These are phyloP conservation scores for Parazoanthus darwini DNA, from an alignment of 92 coral and sea anemone genomes.

Conservation along the genomic window DNA sequence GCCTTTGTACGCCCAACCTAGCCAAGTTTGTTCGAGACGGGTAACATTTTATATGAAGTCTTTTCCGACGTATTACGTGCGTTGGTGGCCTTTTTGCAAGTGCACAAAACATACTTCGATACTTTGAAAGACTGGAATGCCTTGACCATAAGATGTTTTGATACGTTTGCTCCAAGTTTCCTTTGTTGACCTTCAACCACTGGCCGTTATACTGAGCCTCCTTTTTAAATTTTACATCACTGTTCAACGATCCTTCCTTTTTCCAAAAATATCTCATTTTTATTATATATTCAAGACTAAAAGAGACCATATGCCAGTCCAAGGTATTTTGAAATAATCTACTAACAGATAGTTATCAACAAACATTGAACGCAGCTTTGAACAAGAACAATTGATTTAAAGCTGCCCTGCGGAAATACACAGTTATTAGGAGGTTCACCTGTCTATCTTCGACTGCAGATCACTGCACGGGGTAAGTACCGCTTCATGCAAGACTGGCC, in stretches of 20 bases:
- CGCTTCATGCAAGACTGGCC: background rate
- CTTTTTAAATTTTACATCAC: background rate
- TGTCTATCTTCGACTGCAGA: background rate
- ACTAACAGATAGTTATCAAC: background rate
- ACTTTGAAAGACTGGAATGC: too few species aligned
- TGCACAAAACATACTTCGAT: too few species aligned
- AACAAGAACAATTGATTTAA: background rate
- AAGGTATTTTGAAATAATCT: background rate
- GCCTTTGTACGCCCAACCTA: too few species aligned
- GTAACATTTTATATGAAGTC: too few species aligned
- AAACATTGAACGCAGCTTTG: background rate
- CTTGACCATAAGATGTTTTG: too few species aligned
- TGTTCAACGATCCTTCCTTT: too few species aligned
- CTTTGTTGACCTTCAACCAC: background rate
- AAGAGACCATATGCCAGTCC: background rate
- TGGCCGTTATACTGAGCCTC: background rate
- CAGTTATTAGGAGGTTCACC: background rate
- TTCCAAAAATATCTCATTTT: too few species aligned
- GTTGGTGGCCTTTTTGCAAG: too few species aligned
- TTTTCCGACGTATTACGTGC: too few species aligned
- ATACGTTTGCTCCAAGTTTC: too few species aligned
- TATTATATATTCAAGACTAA: too few species aligned
- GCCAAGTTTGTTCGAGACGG: too few species aligned
- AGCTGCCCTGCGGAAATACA: background rate
- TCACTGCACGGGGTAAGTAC: background rate